Percentiles rank a stretch among this genome's conserved stretches.
phyloP scores from a whole-genome alignment of 1,140 invertebrate genomes.

The Drosophila biarmipes region DNA sequence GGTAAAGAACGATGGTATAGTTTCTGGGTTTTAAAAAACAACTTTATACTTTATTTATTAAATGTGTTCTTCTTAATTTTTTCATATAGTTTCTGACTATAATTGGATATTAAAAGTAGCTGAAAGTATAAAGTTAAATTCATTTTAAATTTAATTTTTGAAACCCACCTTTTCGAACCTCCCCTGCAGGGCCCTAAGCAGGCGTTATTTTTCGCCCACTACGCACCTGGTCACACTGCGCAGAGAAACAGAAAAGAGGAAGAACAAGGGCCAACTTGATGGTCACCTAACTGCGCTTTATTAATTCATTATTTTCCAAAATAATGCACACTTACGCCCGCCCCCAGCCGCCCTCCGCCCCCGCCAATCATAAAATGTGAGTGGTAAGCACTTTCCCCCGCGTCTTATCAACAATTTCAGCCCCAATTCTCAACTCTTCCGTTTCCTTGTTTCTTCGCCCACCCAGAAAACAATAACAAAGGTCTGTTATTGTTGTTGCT shows the following conservation, averaged over 20 bases:
- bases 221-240: constrained; percentile 12
- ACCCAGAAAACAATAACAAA: constrained; percentile 68
- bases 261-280: constrained; percentile 29
- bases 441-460: constrained; percentile 17
- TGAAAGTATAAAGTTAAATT: neutral
- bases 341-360: constrained; percentile 7
- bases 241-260: constrained; percentile 22
- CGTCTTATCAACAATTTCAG: constrained; percentile 3
- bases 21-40: too few relatives aligned
- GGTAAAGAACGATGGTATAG: too few relatives aligned
- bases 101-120: too few relatives aligned
- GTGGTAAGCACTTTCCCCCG: neutral
- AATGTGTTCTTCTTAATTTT: too few relatives aligned
- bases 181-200: neutral
- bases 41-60: too few relatives aligned
- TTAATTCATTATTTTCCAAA: constrained; percentile 39
- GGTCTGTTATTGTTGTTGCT: constrained; percentile 32
- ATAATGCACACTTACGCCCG: constrained; percentile 28
- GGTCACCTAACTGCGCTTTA: constrained; percentile 38
- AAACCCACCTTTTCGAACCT: neutral
- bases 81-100: too few relatives aligned
- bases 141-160: neutral
- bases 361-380: constrained; percentile 16
- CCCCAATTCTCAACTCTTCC: constrained; percentile 5
- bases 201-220: neutral